These are phyloP conservation scores for Catalaphyllia jardinei DNA, from an alignment of 64 coral and sea anemone species.

Conservation along the genomic window DNA sequence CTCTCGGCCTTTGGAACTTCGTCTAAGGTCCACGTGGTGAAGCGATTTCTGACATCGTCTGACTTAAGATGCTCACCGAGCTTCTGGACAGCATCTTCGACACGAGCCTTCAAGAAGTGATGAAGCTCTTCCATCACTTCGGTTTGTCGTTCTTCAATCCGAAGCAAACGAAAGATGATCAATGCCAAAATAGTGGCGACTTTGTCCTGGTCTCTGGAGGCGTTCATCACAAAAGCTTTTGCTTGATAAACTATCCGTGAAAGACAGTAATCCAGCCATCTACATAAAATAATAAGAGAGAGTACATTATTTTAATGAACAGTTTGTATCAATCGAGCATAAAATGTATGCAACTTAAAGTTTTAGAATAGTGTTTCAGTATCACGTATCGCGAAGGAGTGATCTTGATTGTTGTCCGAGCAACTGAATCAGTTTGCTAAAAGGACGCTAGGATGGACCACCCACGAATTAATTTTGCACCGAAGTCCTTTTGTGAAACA, in stretches of 20 bases:
- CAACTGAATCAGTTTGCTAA: no score
- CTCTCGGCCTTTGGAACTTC: constrained; percentile 6
- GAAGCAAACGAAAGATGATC: neutral
- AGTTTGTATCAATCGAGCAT: neutral
- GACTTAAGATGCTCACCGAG: neutral
- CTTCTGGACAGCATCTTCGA: neutral
- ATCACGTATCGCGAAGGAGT: no score
- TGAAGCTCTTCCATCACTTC: neutral
- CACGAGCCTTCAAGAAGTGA: neutral
- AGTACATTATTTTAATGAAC: neutral
- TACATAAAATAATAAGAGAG: neutral
- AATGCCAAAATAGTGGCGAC: neutral
- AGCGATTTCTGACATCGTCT: neutral
- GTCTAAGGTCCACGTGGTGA: constrained; percentile 21
- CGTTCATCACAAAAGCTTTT: constrained; percentile 9
- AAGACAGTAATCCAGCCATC: constrained; percentile 12
- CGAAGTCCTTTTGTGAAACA: no score
- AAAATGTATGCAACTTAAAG: neutral
- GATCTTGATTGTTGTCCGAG: no score
- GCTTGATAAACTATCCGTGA: neutral
- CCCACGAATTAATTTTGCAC: no score
- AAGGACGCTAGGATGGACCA: no score
- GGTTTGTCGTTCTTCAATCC: neutral
- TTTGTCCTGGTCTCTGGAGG: neutral
- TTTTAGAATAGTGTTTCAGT: neutral